These are phyloP conservation scores for Macrophya alboannulata DNA, from an alignment of 2,888 invertebrate genomes.

Conservation along the genomic window DNA sequence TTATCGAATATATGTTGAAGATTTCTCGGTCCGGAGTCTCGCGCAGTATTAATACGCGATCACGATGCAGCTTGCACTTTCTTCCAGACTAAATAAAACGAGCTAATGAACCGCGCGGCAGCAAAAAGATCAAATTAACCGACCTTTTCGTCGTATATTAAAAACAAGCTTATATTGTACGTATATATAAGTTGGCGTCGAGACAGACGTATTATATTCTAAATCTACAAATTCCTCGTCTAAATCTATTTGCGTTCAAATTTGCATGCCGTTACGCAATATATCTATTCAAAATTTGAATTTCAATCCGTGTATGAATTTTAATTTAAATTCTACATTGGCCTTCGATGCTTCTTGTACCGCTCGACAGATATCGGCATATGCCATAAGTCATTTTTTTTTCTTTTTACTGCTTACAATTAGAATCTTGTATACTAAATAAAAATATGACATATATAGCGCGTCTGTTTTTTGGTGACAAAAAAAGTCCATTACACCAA, in stretches of 20 bases:
- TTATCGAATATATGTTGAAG: conserved; percentile 18
- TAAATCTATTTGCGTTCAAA: not conserved
- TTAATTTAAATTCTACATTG: not conserved
- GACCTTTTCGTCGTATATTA: not conserved
- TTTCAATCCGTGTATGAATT: not conserved
- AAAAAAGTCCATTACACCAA: too few species aligned
- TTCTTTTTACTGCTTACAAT: not conserved
- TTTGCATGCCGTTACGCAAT: not conserved
- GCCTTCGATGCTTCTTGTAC: not conserved
- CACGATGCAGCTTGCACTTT: not conserved
- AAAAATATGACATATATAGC: too few species aligned
- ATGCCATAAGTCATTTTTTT: not conserved
- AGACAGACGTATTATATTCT: not conserved
- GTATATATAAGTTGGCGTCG: not conserved
- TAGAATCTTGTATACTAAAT: too few species aligned
- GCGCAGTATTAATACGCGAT: not conserved
- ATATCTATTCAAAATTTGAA: not conserved
- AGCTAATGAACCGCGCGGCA: not conserved
- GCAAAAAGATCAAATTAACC: conserved; percentile 21
- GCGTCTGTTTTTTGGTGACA: too few species aligned
- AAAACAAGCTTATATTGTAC: conserved; percentile 7
- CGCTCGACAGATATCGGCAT: not conserved
- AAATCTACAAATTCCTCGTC: not conserved
- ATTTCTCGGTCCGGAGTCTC: not conserved
- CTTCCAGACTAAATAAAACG: conserved; percentile 36